Conservation (phyloP, 2,888 invertebrate species). For the Mermis nigrescens region DNA sequence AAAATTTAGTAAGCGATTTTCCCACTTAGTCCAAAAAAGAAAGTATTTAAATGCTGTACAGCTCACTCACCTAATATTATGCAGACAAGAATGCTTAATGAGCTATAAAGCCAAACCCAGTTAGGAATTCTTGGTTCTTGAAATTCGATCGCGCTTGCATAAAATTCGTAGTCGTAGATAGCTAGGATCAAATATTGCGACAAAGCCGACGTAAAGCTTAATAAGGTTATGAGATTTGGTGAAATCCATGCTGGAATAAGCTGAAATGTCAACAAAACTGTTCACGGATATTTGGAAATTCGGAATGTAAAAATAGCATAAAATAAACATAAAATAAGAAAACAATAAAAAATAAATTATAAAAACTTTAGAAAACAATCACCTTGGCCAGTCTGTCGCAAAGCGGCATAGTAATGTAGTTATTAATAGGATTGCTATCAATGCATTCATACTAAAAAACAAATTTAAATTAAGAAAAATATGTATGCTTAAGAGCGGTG, state of each 20-base stretch:
- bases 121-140: neutral
- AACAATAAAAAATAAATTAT: no score
- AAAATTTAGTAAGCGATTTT: no score
- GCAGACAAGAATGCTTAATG: neutral
- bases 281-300: no score
- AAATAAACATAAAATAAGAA: no score
- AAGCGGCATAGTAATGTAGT: neutral
- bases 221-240: conserved; percentile 2
- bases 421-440: neutral
- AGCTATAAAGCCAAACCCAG: conserved; percentile 5
- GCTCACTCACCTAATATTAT: neutral
- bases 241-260: neutral
- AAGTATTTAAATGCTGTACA: no score
- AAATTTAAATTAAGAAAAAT: neutral
- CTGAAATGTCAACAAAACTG: conserved; percentile 1
- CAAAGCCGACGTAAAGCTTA: neutral
- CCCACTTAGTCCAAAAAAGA: no score
- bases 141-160: neutral
- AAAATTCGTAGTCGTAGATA: conserved; percentile 1
- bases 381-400: neutral
- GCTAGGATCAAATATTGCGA: neutral
- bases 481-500: no score
- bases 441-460: neutral
- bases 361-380: neutral
- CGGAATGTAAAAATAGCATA: no score